phyloP scores from a whole-genome alignment of 2,888 invertebrate genomes.

The Macroteleia sp. region DNA sequence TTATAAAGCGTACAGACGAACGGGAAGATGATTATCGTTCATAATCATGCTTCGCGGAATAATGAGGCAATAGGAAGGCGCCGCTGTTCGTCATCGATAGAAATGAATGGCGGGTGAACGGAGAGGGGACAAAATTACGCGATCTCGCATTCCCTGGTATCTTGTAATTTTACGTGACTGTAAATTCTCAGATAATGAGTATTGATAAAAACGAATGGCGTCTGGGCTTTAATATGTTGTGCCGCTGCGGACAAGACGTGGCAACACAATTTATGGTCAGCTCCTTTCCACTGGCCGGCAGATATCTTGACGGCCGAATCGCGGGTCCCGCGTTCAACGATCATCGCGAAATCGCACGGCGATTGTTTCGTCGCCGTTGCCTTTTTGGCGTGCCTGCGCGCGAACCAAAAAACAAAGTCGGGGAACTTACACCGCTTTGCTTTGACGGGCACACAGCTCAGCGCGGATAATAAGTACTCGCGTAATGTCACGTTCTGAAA shows the following conservation, averaged over 20 bases:
- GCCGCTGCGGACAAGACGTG: conserved; percentile 35
- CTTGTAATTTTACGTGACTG: conserved; percentile 35
- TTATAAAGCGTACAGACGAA: conserved; percentile 75
- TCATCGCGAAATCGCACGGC: conserved; percentile 36
- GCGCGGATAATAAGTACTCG: conserved; percentile 42
- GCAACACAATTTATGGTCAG: conserved; percentile 31
- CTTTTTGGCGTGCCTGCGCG: conserved; percentile 26
- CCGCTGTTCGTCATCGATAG: conserved; percentile 59
- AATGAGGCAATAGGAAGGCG: conserved; percentile 70
- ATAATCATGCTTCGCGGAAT: conserved; percentile 73
- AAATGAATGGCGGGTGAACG: conserved; percentile 20
- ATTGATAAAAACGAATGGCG: conserved; percentile 40
- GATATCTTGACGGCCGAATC: conserved; percentile 21
- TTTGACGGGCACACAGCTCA: conserved; percentile 29
- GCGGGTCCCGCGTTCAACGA: conserved; percentile 24
- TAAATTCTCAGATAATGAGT: conserved; percentile 39
- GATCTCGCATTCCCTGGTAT: conserved; percentile 19
- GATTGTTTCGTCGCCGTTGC: conserved; percentile 27
- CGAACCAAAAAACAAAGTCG: conserved; percentile 11
- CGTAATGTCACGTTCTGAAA: conserved; percentile 38
- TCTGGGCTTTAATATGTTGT: conserved; percentile 40
- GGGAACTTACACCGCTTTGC: conserved; percentile 10
- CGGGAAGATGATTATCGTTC: conserved; percentile 75
- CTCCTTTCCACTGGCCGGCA: conserved; percentile 18
- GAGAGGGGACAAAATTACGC: conserved; percentile 41